Conservation (phyloP, 2,888 invertebrate genomes). For the Panorpa germanica region DNA sequence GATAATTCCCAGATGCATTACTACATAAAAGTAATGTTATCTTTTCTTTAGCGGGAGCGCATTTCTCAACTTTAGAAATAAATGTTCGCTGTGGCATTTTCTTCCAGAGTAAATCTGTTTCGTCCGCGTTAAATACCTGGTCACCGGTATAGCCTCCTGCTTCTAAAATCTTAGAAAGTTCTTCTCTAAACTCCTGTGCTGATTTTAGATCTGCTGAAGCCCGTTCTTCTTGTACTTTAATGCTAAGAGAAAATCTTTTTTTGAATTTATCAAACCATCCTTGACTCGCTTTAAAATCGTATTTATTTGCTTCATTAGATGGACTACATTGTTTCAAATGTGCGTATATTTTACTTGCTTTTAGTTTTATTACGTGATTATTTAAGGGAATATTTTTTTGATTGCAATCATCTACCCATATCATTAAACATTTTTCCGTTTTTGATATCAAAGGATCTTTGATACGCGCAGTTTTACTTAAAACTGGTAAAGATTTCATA, state of each 20-base stretch:
- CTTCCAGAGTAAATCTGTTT: constrained; percentile 14
- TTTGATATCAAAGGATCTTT: constrained; percentile 3
- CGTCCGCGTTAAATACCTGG: constrained; percentile 15
- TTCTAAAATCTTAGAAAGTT: constrained; percentile 11
- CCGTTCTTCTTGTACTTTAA: constrained; percentile 10
- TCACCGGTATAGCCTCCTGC: constrained; percentile 11
- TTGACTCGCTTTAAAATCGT: constrained; percentile 12
- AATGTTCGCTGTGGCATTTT: constrained; percentile 16
- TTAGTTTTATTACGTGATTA: constrained; percentile 2
- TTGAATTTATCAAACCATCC: constrained; percentile 12
- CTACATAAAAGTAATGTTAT: constrained; percentile 15
- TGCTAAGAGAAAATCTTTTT: constrained; percentile 11
- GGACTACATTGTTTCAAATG: too few relatives aligned
- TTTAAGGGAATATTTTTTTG: constrained; percentile 5
- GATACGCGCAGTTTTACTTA: too few relatives aligned
- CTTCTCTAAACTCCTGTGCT: constrained; percentile 7
- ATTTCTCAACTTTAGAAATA: constrained; percentile 14
- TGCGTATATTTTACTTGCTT: too few relatives aligned
- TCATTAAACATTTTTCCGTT: constrained; percentile 5
- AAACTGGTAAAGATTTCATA: too few relatives aligned
- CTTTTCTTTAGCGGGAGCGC: constrained; percentile 14
- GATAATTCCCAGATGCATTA: constrained; percentile 15
- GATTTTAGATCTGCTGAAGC: constrained; percentile 10
- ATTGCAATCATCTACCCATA: constrained; percentile 3
- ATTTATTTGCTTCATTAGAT: too few relatives aligned